A percentile compares a stretch with the other conserved stretches of the same genome.
Conservation (phyloP, 2,888 invertebrate species). For the Lasioglossum marginatum region DNA sequence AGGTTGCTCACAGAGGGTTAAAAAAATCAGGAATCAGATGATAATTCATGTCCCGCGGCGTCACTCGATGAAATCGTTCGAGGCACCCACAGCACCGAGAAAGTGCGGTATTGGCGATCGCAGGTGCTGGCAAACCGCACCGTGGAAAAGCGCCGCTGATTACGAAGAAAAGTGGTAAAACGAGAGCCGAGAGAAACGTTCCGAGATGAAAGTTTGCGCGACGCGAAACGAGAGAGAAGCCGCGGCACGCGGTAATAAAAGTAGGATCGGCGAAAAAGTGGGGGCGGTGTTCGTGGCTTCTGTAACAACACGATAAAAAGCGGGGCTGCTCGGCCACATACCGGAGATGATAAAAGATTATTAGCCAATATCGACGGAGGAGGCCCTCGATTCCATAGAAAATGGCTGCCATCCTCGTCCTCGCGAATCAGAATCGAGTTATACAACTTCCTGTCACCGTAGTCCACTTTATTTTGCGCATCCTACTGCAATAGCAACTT, state of each 20-base stretch:
- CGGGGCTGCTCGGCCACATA: background rate
- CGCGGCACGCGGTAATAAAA: slow-evolving; percentile 20
- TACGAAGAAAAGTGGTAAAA: background rate
- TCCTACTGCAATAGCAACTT: background rate
- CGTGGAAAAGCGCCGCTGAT: background rate
- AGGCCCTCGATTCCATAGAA: slow-evolving; percentile 21
- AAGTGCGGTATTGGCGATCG: background rate
- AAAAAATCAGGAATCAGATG: background rate
- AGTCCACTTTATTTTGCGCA: background rate
- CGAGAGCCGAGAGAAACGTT: slow-evolving; percentile 7
- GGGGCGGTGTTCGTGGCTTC: background rate
- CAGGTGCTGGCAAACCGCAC: background rate
- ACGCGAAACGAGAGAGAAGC: background rate
- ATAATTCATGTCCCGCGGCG: background rate
- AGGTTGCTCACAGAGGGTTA: background rate
- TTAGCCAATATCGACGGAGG: slow-evolving; percentile 45
- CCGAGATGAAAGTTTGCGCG: background rate
- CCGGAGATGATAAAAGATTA: slow-evolving; percentile 48
- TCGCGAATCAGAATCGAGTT: slow-evolving; percentile 1
- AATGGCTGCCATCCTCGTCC: slow-evolving; percentile 17
- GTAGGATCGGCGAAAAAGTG: background rate
- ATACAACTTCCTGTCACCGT: background rate
- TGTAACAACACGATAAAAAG: slow-evolving; percentile 37
- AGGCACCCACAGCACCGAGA: background rate
- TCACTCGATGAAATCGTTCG: background rate